Base-by-base conservation (phyloP, 2,797 vertebrate species). In the Champsocephalus gunnari region DNA sequence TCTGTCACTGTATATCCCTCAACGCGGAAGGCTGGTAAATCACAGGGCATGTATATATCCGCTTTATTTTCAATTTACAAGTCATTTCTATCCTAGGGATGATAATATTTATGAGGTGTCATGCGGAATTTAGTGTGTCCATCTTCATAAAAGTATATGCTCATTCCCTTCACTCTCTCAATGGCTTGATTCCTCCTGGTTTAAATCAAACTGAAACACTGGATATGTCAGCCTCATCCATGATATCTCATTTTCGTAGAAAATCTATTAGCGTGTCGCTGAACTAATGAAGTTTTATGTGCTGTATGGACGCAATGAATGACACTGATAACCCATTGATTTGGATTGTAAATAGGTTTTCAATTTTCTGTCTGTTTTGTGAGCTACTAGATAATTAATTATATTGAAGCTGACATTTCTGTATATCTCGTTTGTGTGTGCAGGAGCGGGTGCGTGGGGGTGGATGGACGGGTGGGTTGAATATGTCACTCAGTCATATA, bases 41-140 rank as follows among this genome's bases (percentile, higher is more conserved):
- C 87, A 80, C 75, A 87, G 75, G 87, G 65, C 75, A 28, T 80
- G 74, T 81, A 50, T 79, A 82, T 68, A 82, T 72, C 70, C 82
- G 34, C 78, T 87, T 84, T 87, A 82, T 87, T 87, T 81, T 88
- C 90, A 89, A 86, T 92, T 90, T 92, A 85, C 89, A 91, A 77
- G 87, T 79, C 69, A 80, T 86, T 88, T 89, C 88, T 84, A 88
- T 84, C 79, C 76, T 32, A 65, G 54, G 54, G 86, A 85, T 79
- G 85, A 91, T 91, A 83, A 92, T 91, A 93, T 95, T 91, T 91
- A 93, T 90, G 86, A 86, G 73, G 76, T 87, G 89, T 82, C 90
- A 83, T 54, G 73, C 73, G 32, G 59, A 73, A 92, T 90, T 92
- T 81, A 91, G 62, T 68, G 69, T 92, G 87, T 93, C 92, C 84